A percentile compares a stretch with the other conserved stretches of the same genome.
Evolutionary conservation across 2,797 vertebrate genomes (phyloP).

Genomic region (Chanos chanos): DNA sequence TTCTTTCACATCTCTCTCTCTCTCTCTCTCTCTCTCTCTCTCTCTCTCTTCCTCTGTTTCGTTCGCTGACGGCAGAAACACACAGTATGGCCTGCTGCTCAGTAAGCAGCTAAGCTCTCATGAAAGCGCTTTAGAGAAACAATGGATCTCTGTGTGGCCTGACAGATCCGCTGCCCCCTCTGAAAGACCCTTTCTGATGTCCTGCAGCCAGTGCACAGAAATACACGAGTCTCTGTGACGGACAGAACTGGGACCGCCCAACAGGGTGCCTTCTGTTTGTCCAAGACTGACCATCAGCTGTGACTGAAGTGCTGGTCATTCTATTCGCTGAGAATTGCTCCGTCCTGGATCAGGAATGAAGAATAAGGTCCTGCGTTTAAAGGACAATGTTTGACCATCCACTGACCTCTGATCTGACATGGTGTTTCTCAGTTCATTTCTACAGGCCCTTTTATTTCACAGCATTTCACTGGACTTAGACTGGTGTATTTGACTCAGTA

Average conservation of each 20-base stretch:
- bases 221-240: slow-evolving; percentile 36
- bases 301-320: too few species aligned
- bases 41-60: not conserved
- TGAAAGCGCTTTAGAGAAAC: slow-evolving; percentile 73
- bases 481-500: too few species aligned
- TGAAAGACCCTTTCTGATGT: slow-evolving; percentile 65
- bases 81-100: slow-evolving; percentile 56
- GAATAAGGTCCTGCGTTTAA: too few species aligned
- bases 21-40: not conserved
- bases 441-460: too few species aligned
- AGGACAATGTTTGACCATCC: too few species aligned
- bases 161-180: slow-evolving; percentile 68
- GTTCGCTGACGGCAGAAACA: slow-evolving; percentile 13
- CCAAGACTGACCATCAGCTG: slow-evolving; percentile 3
- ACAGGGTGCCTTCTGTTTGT: not conserved
- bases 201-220: slow-evolving; percentile 51
- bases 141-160: slow-evolving; percentile 68
- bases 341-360: too few species aligned
- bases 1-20: too few species aligned
- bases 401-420: too few species aligned
- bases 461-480: too few species aligned
- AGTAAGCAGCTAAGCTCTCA: slow-evolving; percentile 64
- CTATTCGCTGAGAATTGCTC: too few species aligned
- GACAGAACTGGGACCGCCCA: slow-evolving; percentile 31
- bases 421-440: too few species aligned